Base-by-base conservation (phyloP, 2,888 invertebrate genomes). In the Luffia ferchaultella region DNA sequence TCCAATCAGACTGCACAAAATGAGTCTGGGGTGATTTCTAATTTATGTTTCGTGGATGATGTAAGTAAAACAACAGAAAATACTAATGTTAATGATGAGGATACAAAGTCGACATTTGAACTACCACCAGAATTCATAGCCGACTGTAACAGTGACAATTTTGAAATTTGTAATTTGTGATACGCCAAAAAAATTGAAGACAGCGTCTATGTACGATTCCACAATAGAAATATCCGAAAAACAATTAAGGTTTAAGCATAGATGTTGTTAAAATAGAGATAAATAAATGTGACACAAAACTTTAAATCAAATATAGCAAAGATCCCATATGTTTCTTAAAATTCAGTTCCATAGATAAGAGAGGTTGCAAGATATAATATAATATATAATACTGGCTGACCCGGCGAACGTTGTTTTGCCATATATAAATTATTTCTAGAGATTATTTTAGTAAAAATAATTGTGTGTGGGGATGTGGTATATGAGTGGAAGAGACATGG, bases 181-280 rank as follows among this genome's bases (percentile, higher is more conserved):
- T 1, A 66, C 67, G 0, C 68, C 70, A 0, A 73, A 63, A 45
- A 70, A 67, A 54, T 56, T 61, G 0, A 76, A 66, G 60, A 72
- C 64, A 0, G 60, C 73, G 0, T 65, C 70, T 2, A 67, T 70
- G 0, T n/a, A n/a, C 20, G 64, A 73, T 51, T 68, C 72, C 0
- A 70, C 70, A 5, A 54, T 77, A 56, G 77, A 78, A 60, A 76
- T 77, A 53, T 76, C 71, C n/a, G 0, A 65, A 65, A 45, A 61
- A 68, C 1, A 60, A 75, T 2, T 60, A 76, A 54, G 50, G 60
- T 0, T 57, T 76, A 0, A 73, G 67, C 7, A 69, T 76, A 0
- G 64, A 72, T 19, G 55, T 76, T 0, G n/a, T n/a, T n/a, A n/a
- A n/a, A n/a, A 55, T 68, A 0, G 62, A 70, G 61, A 55, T 68